Evolutionary conservation across 2,797 vertebrate genomes (phyloP).

Genomic region (Strix occidentalis): DNA sequence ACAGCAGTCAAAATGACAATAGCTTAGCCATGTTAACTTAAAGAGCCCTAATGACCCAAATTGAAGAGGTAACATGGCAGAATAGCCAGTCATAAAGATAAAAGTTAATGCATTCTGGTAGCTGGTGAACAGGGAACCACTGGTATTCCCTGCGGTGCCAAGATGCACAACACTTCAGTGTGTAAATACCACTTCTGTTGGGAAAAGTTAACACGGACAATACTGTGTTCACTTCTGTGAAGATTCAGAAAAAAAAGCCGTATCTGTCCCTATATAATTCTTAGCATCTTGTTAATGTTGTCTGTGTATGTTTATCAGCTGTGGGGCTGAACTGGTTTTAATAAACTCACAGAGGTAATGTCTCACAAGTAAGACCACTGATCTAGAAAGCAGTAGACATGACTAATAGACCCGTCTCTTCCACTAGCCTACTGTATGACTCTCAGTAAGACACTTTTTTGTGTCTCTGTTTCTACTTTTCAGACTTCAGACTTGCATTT

Average conservation of each 20-base stretch:
- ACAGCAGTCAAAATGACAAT: not conserved
- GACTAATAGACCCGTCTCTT: not conserved
- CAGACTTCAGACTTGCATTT: not conserved
- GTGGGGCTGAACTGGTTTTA: not conserved
- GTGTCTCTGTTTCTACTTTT: not conserved
- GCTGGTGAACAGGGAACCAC: not conserved
- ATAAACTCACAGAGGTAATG: not conserved
- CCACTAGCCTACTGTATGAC: not conserved
- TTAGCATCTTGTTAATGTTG: not conserved
- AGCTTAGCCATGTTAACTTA: not conserved
- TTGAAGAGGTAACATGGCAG: fast-evolving
- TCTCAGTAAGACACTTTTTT: not conserved
- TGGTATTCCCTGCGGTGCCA: too few species aligned
- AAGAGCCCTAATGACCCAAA: not conserved
- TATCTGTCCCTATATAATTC: not conserved
- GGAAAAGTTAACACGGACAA: not conserved
- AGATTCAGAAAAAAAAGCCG: not conserved
- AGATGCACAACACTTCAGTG: not conserved
- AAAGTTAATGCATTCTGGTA: not conserved
- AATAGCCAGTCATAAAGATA: not conserved
- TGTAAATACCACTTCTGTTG: not conserved
- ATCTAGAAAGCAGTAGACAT: not conserved
- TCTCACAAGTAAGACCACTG: not conserved
- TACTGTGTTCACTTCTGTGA: not conserved
- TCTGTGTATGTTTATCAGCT: not conserved